Percentiles rank a stretch among this genome's conserved stretches.
These are phyloP conservation scores for Mylabris phalerata DNA, from an alignment of 1,140 invertebrate genomes.

Conservation along the genomic window DNA sequence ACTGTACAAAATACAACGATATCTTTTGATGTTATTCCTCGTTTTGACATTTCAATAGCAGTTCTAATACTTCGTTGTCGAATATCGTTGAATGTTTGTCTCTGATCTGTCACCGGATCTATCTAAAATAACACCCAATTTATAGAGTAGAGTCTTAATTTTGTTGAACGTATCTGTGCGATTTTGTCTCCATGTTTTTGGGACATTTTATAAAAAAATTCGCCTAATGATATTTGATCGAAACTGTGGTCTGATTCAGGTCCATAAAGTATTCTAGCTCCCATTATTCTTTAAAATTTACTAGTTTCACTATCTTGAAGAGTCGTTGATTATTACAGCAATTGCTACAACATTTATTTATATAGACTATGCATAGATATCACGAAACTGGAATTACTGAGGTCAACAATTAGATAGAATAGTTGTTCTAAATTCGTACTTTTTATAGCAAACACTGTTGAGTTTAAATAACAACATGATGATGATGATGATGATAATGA, in stretches of 20 bases:
- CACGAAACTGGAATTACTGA: too few relatives aligned
- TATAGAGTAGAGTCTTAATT: neutral
- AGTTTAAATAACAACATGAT: too few relatives aligned
- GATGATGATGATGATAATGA: too few relatives aligned
- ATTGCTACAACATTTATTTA: too few relatives aligned
- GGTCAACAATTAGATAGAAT: too few relatives aligned
- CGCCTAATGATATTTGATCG: neutral
- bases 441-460: too few relatives aligned
- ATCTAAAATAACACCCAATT: constrained; percentile 38
- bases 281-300: neutral
- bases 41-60: constrained; percentile 40
- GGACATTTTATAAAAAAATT: constrained; percentile 22
- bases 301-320: too few relatives aligned
- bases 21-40: constrained; percentile 43
- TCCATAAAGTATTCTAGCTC: neutral
- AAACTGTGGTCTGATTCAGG: neutral
- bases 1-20: constrained; percentile 42
- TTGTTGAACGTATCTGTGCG: constrained; percentile 15
- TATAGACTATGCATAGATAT: too few relatives aligned
- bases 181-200: constrained; percentile 15
- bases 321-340: too few relatives aligned
- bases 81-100: constrained; percentile 42
- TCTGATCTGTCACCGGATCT: constrained; percentile 42
- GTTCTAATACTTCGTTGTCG: constrained; percentile 40
- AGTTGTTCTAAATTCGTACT: too few relatives aligned